These are phyloP conservation scores for Pseudotriccus pelzelni DNA, from an alignment of 2,797 vertebrate genomes.

Conservation along the genomic window DNA sequence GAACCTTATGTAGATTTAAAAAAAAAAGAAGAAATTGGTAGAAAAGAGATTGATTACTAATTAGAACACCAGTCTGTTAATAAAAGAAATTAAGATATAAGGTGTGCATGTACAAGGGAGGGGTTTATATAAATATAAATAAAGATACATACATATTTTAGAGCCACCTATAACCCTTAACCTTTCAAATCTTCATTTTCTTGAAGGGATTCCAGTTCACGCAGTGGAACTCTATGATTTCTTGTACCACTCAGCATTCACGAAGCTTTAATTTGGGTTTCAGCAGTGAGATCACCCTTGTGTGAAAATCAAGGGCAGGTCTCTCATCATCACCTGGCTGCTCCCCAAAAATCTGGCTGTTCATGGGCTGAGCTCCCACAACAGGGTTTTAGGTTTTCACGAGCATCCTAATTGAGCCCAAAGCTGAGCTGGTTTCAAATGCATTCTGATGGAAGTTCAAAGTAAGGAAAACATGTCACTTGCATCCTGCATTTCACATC, in stretches of 20 bases:
- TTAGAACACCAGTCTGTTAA: background rate
- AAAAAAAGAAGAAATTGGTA: background rate
- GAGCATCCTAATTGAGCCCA: background rate
- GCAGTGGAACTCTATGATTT: background rate
- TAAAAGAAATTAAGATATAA: background rate
- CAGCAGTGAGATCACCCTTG: background rate
- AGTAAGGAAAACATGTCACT: background rate
- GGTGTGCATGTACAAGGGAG: background rate
- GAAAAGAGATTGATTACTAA: background rate
- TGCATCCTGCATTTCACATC: background rate
- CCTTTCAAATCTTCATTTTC: background rate
- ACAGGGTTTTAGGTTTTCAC: background rate
- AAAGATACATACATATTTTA: background rate
- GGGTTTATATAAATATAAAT: background rate
- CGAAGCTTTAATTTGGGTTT: background rate
- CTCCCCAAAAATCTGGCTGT: background rate
- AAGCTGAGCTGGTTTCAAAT: background rate
- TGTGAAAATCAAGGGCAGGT: background rate
- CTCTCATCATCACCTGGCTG: background rate
- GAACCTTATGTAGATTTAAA: background rate
- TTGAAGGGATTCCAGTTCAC: background rate
- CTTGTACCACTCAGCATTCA: background rate
- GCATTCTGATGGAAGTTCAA: background rate
- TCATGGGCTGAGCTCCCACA: background rate
- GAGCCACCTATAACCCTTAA: background rate